These are phyloP conservation scores for Mythimna albipuncta DNA, from an alignment of 2,888 invertebrate species.

Conservation along the genomic window DNA sequence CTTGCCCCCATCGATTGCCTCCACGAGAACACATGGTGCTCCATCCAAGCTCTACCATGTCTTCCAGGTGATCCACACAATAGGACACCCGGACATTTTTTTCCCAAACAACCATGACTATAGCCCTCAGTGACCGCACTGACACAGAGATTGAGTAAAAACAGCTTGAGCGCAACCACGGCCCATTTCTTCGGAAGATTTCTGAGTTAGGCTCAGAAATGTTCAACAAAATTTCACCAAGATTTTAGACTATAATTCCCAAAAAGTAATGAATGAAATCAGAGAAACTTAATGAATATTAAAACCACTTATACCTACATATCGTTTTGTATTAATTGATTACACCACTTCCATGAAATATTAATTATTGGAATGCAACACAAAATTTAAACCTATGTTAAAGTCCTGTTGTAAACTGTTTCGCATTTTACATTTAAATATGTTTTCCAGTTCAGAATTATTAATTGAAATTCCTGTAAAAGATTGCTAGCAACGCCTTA, in stretches of 20 bases:
- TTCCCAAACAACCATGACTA: too few species aligned
- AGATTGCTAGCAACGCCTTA: conserved; percentile 21
- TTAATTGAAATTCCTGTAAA: conserved; percentile 29
- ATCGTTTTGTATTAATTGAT: neutral
- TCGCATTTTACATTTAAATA: conserved; percentile 1
- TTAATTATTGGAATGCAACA: conserved; percentile 23
- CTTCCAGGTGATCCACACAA: too few species aligned
- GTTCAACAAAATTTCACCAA: too few species aligned
- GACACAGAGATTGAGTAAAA: too few species aligned
- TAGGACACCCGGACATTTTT: too few species aligned
- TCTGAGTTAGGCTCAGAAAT: too few species aligned
- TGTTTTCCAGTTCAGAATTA: neutral
- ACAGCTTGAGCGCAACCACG: too few species aligned
- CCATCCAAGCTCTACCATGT: too few species aligned
- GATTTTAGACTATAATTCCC: neutral
- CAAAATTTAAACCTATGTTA: neutral
- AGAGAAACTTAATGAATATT: neutral
- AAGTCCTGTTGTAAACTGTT: conserved; percentile 11
- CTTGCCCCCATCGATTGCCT: too few species aligned
- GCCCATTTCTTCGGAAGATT: too few species aligned
- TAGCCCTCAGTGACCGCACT: too few species aligned
- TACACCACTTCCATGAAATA: conserved; percentile 13
- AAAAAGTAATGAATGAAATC: neutral
- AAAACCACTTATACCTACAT: neutral
- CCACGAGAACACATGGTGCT: too few species aligned